phyloP scores from a whole-genome alignment of 2,113 vertebrate species.

The Cepphus grylle region DNA sequence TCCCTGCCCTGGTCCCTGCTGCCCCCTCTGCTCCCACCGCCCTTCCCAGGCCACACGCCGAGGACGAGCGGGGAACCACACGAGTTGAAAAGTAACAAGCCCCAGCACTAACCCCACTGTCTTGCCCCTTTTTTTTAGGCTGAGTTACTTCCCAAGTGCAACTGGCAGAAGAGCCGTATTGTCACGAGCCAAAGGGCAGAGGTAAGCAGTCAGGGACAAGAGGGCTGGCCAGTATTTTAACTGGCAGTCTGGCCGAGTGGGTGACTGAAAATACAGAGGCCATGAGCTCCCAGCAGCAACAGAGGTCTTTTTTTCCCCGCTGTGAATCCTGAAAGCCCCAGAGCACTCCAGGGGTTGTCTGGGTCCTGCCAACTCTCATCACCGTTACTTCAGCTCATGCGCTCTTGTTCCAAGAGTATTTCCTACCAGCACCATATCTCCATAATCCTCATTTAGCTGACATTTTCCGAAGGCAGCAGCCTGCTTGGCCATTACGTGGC shows the following conservation, averaged over 20 bases:
- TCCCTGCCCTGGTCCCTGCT: neutral
- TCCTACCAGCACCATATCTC: neutral
- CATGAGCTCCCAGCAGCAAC: neutral
- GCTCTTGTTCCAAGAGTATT: neutral
- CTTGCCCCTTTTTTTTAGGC: neutral
- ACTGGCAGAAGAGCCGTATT: neutral
- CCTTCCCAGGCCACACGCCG: fast-evolving
- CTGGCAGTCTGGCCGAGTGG: neutral
- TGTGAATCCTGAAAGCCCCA: neutral
- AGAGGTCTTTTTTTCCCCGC: neutral
- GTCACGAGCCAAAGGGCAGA: neutral
- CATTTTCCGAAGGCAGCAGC: neutral
- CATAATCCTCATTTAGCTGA: fast-evolving
- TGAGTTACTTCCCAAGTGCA: neutral
- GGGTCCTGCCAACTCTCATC: neutral
- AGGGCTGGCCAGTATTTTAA: neutral
- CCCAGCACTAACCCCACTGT: neutral
- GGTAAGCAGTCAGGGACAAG: neutral
- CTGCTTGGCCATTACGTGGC: neutral
- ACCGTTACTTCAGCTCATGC: neutral
- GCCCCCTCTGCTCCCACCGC: neutral
- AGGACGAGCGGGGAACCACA: fast-evolving
- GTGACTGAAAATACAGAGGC: neutral
- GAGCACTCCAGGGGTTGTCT: neutral
- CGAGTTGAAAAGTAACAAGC: neutral